Conservation (phyloP, 2,888 invertebrate species). For the Trisateles emortualis region DNA sequence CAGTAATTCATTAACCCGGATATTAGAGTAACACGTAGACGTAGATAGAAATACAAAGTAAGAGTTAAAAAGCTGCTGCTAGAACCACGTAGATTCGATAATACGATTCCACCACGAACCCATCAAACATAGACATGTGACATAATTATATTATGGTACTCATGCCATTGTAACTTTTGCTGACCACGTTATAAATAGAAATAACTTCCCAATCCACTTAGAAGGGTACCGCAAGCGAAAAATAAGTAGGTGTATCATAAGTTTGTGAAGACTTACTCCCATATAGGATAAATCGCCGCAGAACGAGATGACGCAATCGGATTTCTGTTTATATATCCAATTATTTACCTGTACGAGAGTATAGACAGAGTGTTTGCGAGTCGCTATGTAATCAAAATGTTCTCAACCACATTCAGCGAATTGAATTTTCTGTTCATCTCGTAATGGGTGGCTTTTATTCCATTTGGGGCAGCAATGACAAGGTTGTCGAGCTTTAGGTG, state of each 20-base stretch:
- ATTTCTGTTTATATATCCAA: slow-evolving; percentile 55
- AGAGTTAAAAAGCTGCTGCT: too few relatives aligned
- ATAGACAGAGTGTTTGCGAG: slow-evolving; percentile 52
- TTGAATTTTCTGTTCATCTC: slow-evolving; percentile 64
- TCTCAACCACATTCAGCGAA: slow-evolving; percentile 60
- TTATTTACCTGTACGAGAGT: slow-evolving; percentile 61
- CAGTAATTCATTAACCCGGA: too few relatives aligned
- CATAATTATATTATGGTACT: neutral
- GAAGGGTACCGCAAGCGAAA: neutral
- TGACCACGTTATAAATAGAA: neutral
- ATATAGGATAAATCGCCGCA: slow-evolving; percentile 38
- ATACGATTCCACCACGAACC: neutral
- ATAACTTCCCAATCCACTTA: slow-evolving; percentile 6
- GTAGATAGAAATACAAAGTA: too few relatives aligned
- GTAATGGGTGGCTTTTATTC: slow-evolving; percentile 63
- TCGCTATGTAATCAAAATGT: slow-evolving; percentile 64
- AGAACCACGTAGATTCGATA: neutral
- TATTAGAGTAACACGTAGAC: too few relatives aligned
- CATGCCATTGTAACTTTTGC: neutral
- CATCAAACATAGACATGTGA: neutral
- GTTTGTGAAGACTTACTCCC: slow-evolving; percentile 20
- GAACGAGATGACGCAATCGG: slow-evolving; percentile 48
- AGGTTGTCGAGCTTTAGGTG: slow-evolving; percentile 39
- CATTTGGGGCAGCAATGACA: slow-evolving; percentile 39
- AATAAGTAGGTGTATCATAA: slow-evolving; percentile 22